Percentiles rank a stretch among this genome's conserved stretches.
These are phyloP conservation scores for Probosciger aterrimus DNA, from an alignment of 2,113 vertebrate species.

Conservation along the genomic window DNA sequence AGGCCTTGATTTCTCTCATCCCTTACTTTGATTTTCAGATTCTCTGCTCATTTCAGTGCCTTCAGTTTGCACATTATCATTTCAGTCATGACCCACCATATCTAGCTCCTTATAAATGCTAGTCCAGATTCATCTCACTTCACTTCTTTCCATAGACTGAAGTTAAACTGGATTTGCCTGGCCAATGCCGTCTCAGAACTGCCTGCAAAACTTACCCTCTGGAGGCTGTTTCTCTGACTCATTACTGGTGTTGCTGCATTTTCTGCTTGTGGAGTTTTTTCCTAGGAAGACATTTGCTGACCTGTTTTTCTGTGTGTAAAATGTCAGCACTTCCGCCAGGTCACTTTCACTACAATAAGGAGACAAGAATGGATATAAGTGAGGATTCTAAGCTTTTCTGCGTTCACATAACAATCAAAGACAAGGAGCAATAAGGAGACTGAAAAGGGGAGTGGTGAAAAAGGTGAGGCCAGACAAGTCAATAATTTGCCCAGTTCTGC, in stretches of 20 bases:
- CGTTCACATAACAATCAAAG: neutral
- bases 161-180: neutral
- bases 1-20: neutral
- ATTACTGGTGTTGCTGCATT: slow-evolving; percentile 50
- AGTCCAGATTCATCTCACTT: neutral
- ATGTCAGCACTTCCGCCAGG: slow-evolving; percentile 92
- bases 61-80: neutral
- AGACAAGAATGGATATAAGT: neutral
- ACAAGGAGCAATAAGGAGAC: neutral
- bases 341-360: slow-evolving; percentile 85
- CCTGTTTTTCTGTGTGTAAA: slow-evolving; percentile 93
- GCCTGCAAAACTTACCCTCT: slow-evolving; percentile 75
- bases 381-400: neutral
- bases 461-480: neutral
- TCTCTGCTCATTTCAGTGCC: neutral
- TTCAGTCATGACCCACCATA: neutral
- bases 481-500: neutral
- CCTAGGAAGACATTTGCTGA: slow-evolving; percentile 90
- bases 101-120: neutral
- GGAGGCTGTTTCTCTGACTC: slow-evolving; percentile 56
- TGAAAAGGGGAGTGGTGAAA: neutral
- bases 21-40: neutral
- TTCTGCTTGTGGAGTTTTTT: slow-evolving; percentile 71
- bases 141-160: neutral
- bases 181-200: neutral